Conservation (phyloP, 2,797 vertebrate species). For the Mormyrops boulengeri region DNA sequence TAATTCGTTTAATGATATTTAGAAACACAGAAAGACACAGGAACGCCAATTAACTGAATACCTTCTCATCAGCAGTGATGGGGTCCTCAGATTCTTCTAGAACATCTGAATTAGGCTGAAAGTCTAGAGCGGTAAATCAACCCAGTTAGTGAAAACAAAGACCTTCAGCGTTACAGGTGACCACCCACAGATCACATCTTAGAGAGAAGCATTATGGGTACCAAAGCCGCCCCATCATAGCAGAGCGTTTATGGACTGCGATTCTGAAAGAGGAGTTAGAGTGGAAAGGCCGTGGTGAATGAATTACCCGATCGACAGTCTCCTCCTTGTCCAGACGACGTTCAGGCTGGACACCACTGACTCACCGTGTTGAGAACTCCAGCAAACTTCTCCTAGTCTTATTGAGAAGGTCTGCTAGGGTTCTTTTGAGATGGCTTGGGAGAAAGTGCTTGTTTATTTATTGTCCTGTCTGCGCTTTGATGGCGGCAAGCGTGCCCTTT, state of each 20-base stretch:
- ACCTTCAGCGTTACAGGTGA: background rate
- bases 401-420: background rate
- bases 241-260: background rate
- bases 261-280: background rate
- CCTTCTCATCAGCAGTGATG: background rate
- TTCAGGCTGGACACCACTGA: background rate
- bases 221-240: background rate
- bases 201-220: background rate
- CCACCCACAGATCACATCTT: background rate
- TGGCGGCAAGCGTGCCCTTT: background rate
- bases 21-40: background rate
- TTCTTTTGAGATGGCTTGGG: background rate
- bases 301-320: background rate
- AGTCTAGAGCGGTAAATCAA: background rate
- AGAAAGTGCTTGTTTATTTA: background rate
- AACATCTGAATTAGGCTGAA: slow-evolving; percentile 1
- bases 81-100: background rate
- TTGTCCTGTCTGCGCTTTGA: background rate
- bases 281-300: background rate
- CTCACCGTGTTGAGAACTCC: background rate
- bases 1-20: background rate
- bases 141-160: slow-evolving; percentile 1
- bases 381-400: background rate
- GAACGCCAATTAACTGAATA: background rate
- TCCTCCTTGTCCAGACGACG: background rate